Conservation (phyloP, 2,797 vertebrate genomes). For the Diglossa cyanea region DNA sequence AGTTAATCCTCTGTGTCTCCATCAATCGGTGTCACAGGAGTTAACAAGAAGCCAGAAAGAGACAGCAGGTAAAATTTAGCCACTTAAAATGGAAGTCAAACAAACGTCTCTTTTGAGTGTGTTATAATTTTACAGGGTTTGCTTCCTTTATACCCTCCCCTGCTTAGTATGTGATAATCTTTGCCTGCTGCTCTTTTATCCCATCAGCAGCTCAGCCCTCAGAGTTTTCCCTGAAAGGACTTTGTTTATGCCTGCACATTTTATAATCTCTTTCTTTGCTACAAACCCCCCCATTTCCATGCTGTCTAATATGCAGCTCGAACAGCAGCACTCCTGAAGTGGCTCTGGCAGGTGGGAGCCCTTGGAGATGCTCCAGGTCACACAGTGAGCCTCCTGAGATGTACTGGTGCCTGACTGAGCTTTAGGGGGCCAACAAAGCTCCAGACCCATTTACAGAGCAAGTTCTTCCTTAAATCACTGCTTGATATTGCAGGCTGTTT, state of each 20-base stretch:
- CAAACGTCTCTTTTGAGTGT: background rate
- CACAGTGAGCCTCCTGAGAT: background rate
- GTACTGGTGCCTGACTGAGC: background rate
- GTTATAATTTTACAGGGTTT: background rate
- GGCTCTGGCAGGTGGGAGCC: background rate
- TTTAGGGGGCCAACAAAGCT: background rate
- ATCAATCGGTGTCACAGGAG: background rate
- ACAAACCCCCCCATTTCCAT: background rate
- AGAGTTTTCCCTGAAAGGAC: background rate
- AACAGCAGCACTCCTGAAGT: background rate
- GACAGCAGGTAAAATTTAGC: background rate
- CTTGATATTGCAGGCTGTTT: background rate
- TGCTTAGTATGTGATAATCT: background rate
- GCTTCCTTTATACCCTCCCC: background rate
- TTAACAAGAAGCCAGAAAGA: background rate
- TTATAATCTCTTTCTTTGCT: background rate
- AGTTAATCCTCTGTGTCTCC: conserved; percentile 12
- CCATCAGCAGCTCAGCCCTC: background rate
- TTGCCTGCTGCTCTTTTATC: background rate
- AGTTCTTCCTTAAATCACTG: background rate
- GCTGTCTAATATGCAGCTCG: background rate
- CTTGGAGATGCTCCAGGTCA: background rate
- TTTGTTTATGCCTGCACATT: background rate
- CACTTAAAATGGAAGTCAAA: conserved; percentile 8
- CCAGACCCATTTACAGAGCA: background rate